Evolutionary conservation across 2,797 vertebrate genomes (phyloP).

Genomic region (Tokudaia tokunoshimensis): DNA sequence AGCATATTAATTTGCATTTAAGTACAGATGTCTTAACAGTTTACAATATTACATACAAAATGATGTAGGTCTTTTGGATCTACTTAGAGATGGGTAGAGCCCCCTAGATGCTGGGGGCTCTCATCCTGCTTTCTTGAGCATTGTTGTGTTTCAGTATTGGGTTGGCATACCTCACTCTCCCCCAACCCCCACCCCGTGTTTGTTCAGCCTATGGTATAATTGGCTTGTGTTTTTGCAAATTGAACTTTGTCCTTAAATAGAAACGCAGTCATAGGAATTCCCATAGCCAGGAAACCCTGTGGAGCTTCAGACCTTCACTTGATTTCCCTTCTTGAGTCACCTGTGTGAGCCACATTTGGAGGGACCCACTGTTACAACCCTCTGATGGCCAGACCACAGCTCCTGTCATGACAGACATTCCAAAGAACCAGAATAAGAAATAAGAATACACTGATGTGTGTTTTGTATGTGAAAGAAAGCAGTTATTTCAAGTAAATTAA

Average conservation of each 20-base stretch:
- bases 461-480: background rate
- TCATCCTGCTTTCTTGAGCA: no score
- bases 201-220: background rate
- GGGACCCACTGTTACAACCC: background rate
- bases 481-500: background rate
- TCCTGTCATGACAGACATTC: background rate
- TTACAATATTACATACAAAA: background rate
- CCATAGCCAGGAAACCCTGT: background rate
- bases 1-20: conserved; percentile 15
- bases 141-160: rapidly evolving
- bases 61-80: background rate
- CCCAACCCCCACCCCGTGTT: no score
- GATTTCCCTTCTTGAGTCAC: background rate
- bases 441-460: background rate
- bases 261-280: background rate
- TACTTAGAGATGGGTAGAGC: background rate
- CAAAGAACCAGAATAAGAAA: background rate
- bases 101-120: rapidly evolving
- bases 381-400: background rate
- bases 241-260: background rate
- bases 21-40: background rate
- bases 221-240: background rate
- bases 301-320: background rate
- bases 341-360: rapidly evolving
- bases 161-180: background rate